Percentiles rank a stretch among this genome's conserved stretches.
phyloP scores from a whole-genome alignment of 2,113 vertebrate genomes.

The Tyrannus savana region DNA sequence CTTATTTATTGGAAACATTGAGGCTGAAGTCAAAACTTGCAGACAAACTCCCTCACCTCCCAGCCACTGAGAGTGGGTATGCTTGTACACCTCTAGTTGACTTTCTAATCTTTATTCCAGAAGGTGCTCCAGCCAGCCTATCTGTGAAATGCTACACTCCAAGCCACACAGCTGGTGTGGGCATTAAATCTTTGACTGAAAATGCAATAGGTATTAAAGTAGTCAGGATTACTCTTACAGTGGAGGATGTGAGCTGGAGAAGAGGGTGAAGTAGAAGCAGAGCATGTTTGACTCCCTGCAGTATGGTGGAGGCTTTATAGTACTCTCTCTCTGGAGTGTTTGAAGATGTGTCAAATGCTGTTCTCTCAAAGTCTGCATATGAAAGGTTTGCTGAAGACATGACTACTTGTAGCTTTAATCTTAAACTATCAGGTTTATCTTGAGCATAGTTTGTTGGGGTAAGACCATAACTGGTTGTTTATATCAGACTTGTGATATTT shows the following conservation, averaged over 20 bases:
- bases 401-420: neutral
- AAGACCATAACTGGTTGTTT: neutral
- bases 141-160: slow-evolving; percentile 11
- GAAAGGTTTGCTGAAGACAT: neutral
- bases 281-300: neutral
- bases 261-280: neutral
- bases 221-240: neutral
- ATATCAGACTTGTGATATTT: neutral
- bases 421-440: neutral
- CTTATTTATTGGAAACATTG: slow-evolving; percentile 38
- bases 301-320: neutral
- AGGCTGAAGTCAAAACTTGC: slow-evolving; percentile 3
- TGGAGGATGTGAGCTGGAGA: neutral
- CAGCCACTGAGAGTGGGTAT: neutral
- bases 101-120: slow-evolving; percentile 34
- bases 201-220: slow-evolving; percentile 10
- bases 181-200: slow-evolving; percentile 28
- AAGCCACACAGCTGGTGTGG: neutral
- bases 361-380: neutral
- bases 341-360: neutral
- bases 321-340: neutral
- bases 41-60: neutral
- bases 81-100: neutral
- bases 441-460: neutral
- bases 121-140: neutral